A percentile compares a stretch with the other conserved stretches of the same genome.
Conservation (phyloP, 2,113 vertebrate species). For the Tapirus terrestris region DNA sequence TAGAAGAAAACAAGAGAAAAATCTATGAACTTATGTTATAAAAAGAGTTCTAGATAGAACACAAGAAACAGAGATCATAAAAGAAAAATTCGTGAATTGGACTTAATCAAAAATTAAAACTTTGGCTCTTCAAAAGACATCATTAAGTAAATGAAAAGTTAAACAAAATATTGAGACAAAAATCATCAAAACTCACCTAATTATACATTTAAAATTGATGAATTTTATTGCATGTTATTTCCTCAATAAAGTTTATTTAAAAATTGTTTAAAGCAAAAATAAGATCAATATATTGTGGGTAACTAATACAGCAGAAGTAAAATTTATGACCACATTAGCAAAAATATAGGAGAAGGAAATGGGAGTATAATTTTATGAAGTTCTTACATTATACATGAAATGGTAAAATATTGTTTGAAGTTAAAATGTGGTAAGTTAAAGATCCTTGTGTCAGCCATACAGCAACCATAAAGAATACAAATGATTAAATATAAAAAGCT, state of each 20-base stretch:
- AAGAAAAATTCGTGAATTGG: background rate
- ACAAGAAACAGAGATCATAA: background rate
- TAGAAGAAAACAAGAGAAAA: background rate
- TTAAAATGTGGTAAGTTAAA: background rate
- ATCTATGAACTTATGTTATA: background rate
- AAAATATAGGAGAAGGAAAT: background rate
- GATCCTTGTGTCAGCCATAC: background rate
- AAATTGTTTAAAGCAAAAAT: constrained; percentile 9
- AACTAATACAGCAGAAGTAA: background rate
- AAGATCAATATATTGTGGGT: background rate
- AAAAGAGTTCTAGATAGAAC: background rate
- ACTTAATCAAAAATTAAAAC: background rate
- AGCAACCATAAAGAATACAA: background rate
- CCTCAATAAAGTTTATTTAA: background rate
- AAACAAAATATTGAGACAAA: background rate
- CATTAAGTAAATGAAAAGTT: background rate
- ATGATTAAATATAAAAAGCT: background rate
- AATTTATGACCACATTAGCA: background rate
- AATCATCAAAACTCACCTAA: background rate
- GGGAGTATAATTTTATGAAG: background rate
- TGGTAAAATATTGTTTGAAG: background rate
- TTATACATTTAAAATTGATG: background rate
- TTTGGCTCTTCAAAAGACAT: background rate
- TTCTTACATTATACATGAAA: background rate
- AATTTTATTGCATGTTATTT: background rate